Percentiles rank a stretch among this genome's conserved stretches.
phyloP scores from a whole-genome alignment of 2,797 vertebrate genomes.

The Anabas testudineus region DNA sequence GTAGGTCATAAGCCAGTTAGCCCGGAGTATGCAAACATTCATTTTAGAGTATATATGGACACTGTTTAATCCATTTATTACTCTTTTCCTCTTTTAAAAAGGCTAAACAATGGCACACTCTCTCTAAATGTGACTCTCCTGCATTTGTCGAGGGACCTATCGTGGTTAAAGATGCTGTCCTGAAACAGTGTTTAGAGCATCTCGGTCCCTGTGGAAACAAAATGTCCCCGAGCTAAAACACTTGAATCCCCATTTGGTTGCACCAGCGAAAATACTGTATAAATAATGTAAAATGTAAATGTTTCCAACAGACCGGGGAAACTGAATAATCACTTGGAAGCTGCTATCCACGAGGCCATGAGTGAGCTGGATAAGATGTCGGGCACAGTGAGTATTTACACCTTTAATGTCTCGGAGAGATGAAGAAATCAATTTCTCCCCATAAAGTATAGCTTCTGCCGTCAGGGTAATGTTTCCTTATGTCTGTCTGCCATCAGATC shows the following conservation, averaged over 20 bases:
- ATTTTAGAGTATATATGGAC: neutral
- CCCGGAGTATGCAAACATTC: neutral
- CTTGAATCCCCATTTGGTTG: neutral
- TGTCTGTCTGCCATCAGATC: conserved; percentile 83
- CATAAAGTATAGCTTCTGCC: neutral
- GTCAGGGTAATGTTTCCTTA: neutral
- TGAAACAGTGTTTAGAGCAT: neutral
- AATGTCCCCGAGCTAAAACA: neutral
- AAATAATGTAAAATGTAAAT: conserved; percentile 24
- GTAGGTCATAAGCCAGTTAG: neutral
- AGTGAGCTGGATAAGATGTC: conserved; percentile 98
- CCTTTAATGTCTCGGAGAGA: neutral
- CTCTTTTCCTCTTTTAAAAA: neutral
- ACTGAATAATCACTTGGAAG: conserved; percentile 99
- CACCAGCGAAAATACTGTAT: neutral
- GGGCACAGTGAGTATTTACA: conserved; percentile 90
- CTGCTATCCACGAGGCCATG: conserved; percentile 99
- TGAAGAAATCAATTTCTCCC: neutral
- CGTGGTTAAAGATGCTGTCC: conserved; percentile 2
- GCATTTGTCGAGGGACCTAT: too few relatives aligned
- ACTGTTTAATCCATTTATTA: neutral
- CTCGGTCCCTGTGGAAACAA: neutral
- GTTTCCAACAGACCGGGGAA: conserved; percentile 89
- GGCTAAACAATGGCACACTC: neutral
- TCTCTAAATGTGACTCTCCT: too few relatives aligned